Conservation (phyloP, 2,113 vertebrate genomes). For the Crypturellus undulatus region DNA sequence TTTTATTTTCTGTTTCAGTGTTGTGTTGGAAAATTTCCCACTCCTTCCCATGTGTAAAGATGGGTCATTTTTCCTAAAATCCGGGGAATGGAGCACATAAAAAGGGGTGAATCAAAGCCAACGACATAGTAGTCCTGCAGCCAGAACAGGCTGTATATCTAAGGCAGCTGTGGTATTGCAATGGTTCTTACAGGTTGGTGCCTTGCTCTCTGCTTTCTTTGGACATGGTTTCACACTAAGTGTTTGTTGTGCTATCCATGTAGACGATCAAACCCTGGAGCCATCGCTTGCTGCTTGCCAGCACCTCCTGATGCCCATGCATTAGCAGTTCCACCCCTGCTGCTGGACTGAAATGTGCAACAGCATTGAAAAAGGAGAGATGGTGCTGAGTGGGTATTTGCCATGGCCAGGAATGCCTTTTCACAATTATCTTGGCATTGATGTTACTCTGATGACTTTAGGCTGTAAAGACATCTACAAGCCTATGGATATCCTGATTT, state of each 20-base stretch:
- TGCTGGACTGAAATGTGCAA: not conserved
- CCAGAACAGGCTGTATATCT: fast-evolving
- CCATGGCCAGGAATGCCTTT: not conserved
- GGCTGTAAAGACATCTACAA: not conserved
- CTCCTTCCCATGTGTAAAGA: not conserved
- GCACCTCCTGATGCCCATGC: fast-evolving
- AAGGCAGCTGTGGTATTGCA: not conserved
- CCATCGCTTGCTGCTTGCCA: fast-evolving
- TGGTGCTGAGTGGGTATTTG: not conserved
- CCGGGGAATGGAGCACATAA: not conserved
- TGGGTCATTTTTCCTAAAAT: not conserved
- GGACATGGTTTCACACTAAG: fast-evolving
- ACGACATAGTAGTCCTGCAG: not conserved
- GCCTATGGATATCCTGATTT: not conserved
- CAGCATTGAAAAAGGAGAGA: not conserved
- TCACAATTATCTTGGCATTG: not conserved
- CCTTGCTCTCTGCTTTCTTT: not conserved
- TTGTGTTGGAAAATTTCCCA: not conserved
- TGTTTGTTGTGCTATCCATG: not conserved
- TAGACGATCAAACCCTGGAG: not conserved
- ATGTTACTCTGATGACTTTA: not conserved
- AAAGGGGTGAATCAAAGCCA: fast-evolving
- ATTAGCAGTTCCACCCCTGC: not conserved
- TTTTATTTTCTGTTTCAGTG: not conserved
- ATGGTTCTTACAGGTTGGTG: not conserved